phyloP scores from a whole-genome alignment of 2,113 vertebrate genomes.

The Apeltes quadracus region DNA sequence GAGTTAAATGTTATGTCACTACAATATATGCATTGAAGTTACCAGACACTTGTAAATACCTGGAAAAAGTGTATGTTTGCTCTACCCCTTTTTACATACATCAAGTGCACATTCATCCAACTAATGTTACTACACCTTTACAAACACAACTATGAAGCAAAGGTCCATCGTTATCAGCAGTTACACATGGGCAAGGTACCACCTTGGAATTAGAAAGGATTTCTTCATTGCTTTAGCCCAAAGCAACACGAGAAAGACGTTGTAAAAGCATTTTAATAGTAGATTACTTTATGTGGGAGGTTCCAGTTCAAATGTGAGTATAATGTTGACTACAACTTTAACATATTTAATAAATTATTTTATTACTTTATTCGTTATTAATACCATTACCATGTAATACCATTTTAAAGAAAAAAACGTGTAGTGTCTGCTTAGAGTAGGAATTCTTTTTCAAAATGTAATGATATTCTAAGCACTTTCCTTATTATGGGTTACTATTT shows the following conservation, averaged over 20 bases:
- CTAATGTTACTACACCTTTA: background rate
- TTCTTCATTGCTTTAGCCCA: constrained; percentile 17
- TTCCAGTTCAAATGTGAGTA: background rate
- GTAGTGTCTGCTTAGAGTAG: background rate
- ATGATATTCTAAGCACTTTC: background rate
- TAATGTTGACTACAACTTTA: background rate
- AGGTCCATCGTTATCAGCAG: background rate
- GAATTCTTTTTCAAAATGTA: background rate
- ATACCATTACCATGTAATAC: no score
- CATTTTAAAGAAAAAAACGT: background rate
- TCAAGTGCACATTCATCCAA: background rate
- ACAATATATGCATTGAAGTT: background rate
- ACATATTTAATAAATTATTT: background rate
- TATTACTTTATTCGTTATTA: no score
- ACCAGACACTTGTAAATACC: background rate
- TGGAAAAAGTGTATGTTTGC: background rate
- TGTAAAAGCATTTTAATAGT: background rate
- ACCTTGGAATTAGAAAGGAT: constrained; percentile 1
- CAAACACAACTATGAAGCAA: background rate
- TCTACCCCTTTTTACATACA: background rate
- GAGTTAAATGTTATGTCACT: background rate
- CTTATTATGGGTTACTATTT: constrained; percentile 18
- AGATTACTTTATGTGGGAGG: background rate
- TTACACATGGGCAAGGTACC: background rate
- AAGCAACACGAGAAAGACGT: background rate